A percentile compares a stretch with the other conserved stretches of the same genome.
These are phyloP conservation scores for Metaphire vulgaris DNA, from an alignment of 1,140 invertebrate species.

Conservation along the genomic window DNA sequence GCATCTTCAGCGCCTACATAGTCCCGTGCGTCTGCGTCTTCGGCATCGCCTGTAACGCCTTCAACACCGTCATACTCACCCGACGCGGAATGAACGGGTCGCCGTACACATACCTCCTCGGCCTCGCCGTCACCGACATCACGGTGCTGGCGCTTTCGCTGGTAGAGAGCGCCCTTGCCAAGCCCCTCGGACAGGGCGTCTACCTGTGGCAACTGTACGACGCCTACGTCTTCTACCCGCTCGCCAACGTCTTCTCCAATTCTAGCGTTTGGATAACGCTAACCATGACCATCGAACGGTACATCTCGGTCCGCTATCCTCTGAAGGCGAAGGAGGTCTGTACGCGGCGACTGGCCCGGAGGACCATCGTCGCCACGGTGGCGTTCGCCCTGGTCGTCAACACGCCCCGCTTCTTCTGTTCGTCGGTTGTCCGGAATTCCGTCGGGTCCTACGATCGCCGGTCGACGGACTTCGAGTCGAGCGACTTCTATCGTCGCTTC, in stretches of 20 bases:
- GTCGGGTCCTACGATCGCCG: not conserved
- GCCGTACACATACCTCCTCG: slow-evolving; percentile 44
- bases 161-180: slow-evolving; percentile 35
- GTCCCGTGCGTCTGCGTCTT: slow-evolving; percentile 41
- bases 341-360: slow-evolving; percentile 36
- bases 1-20: slow-evolving; percentile 34
- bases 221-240: slow-evolving; percentile 38
- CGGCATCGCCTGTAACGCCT: slow-evolving; percentile 43
- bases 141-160: slow-evolving; percentile 37
- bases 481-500: slow-evolving; percentile 27
- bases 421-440: no score
- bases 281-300: slow-evolving; percentile 42
- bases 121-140: slow-evolving; percentile 41
- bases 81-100: slow-evolving; percentile 42
- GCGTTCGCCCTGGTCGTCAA: slow-evolving; percentile 35
- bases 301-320: slow-evolving; percentile 37
- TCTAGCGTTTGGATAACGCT: slow-evolving; percentile 43
- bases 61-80: slow-evolving; percentile 44
- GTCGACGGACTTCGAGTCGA: slow-evolving; percentile 13
- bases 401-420: slow-evolving; percentile 40
- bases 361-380: slow-evolving; percentile 36
- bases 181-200: slow-evolving; percentile 25
- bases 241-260: slow-evolving; percentile 41
- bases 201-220: slow-evolving; percentile 39
- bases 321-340: slow-evolving; percentile 40